These are phyloP conservation scores for Aphaenogaster floridana DNA, from an alignment of 1,140 invertebrate species.

Conservation along the genomic window DNA sequence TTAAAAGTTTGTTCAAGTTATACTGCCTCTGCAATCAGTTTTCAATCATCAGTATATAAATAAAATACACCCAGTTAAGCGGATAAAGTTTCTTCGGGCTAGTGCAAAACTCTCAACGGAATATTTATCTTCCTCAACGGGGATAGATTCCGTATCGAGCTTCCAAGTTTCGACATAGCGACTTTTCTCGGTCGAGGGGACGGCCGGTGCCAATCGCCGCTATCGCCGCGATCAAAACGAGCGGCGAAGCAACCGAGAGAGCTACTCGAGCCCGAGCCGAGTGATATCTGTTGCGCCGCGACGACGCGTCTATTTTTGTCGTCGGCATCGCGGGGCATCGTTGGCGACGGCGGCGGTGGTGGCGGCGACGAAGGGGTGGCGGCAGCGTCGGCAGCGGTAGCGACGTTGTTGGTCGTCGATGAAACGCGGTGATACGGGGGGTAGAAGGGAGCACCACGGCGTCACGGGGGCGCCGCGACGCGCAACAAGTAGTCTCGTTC, in stretches of 20 bases:
- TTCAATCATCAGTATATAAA: not conserved
- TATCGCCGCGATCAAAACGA: constrained; percentile 27
- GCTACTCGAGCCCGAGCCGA: constrained; percentile 55
- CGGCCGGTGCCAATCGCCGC: not conserved
- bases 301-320: constrained; percentile 83
- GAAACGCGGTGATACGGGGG: constrained; percentile 45
- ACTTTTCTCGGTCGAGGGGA: not conserved
- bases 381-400: constrained; percentile 26
- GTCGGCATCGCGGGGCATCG: constrained; percentile 72
- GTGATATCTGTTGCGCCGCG: constrained; percentile 85
- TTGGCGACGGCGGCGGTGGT: constrained; percentile 65
- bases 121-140: not conserved
- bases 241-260: not conserved
- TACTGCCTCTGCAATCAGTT: not conserved
- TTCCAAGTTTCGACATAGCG: constrained; percentile 21
- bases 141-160: not conserved
- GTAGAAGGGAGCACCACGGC: constrained; percentile 53
- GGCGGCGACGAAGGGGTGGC: constrained; percentile 58
- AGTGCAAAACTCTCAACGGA: constrained; percentile 1
- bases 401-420: constrained; percentile 53
- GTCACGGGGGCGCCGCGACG: constrained; percentile 76
- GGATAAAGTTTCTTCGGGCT: not conserved
- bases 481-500: constrained; percentile 77
- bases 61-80: not conserved
- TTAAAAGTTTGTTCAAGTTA: not conserved